These are phyloP conservation scores for Metopolophium dirhodum DNA, from an alignment of 1,140 invertebrate genomes.

Conservation along the genomic window DNA sequence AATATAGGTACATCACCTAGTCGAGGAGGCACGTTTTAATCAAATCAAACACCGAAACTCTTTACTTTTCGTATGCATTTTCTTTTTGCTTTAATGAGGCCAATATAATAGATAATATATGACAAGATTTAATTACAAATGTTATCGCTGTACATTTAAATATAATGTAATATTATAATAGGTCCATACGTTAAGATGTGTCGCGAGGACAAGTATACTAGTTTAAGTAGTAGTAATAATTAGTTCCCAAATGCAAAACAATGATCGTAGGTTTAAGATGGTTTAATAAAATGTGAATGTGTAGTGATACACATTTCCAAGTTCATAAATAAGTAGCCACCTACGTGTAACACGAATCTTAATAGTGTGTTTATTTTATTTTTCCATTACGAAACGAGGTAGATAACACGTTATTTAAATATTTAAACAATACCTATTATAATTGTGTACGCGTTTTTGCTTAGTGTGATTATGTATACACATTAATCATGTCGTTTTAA, in stretches of 20 bases:
- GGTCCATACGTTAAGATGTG: background rate
- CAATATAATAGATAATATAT: background rate
- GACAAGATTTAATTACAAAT: background rate
- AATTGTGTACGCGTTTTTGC: background rate
- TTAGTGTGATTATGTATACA: background rate
- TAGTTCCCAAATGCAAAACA: background rate
- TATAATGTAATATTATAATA: background rate
- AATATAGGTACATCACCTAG: background rate
- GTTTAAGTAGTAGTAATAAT: background rate
- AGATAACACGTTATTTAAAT: slow-evolving; percentile 14
- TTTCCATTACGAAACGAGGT: background rate
- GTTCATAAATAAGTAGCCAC: background rate
- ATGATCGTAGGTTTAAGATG: background rate
- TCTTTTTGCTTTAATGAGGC: background rate
- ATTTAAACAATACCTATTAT: background rate
- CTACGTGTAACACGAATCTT: background rate
- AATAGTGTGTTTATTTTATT: slow-evolving; percentile 14
- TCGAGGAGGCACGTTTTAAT: background rate
- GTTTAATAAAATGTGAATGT: background rate
- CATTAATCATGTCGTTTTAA: background rate
- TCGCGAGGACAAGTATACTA: background rate
- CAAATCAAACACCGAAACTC: background rate
- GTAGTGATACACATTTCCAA: background rate
- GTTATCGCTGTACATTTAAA: background rate
- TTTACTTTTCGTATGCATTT: background rate